Evolutionary conservation across 2,113 vertebrate species (phyloP), one percentile per base, ranked within the genome.

Genomic region (Caracal caracal): DNA sequence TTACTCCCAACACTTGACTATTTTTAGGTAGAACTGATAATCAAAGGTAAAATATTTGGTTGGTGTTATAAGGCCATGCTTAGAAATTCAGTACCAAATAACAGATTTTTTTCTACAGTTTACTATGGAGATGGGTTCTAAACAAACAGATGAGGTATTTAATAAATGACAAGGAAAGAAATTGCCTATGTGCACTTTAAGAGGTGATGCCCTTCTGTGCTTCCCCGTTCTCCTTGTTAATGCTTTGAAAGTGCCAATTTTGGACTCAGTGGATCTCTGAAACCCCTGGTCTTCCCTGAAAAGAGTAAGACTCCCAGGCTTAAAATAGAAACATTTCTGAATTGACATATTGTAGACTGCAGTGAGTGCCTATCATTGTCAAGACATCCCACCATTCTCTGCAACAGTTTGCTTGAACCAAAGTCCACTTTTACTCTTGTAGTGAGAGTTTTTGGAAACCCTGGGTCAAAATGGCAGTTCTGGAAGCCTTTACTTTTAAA

Each of bases 81-180:
- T 95, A 84, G 82, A 93, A 94, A 51, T 92, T 75, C 49, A 96
- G 40, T 84, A 78, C 6, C 70, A 91, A 76, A 81, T 94, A 71
- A 78, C 40, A 81, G 47, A 28, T 43, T 81, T 47, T 51, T 73
- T 92, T 88, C 94, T 61, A 88, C 0, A 70, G 73, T 83, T 83
- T 96, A 28, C 56, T 30, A 15, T 82, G 68, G 73, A 79, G 28
- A 80, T 65, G 22, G 33, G n/a, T 82, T 93, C 47, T 90, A 75
- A 5, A 78, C 68, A 86, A 75, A 90, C 13, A 90, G 53, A 30
- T 88, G 53, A 94, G 80, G 47, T 86, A 93, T 90, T 96, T 91
- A 89, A 88, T 91, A 94, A 90, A 88, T 86, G 35, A 2, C 33
- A 79, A 83, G 68, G 61, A 84, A 95, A 88, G 81, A 73, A 96